These are phyloP conservation scores for Boloria selene DNA, from an alignment of 2,888 invertebrate species.

Conservation along the genomic window DNA sequence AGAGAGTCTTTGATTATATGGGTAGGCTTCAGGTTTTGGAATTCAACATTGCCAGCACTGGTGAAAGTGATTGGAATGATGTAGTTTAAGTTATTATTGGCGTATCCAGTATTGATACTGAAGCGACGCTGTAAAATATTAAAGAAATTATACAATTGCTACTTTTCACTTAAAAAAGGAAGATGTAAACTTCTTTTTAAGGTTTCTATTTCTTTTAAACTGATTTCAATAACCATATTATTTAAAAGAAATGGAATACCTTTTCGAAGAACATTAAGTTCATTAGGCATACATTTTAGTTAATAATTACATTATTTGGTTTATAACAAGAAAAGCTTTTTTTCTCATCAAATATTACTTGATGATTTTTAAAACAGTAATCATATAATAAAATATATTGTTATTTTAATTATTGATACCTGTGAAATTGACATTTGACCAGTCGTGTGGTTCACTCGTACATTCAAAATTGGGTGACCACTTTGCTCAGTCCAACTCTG, in stretches of 20 bases:
- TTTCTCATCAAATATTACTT: no score
- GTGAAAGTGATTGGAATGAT: constrained; percentile 71
- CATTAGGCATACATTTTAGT: no score
- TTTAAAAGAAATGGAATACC: no score
- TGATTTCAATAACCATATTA: no score
- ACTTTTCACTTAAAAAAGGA: no score
- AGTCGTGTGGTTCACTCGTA: constrained; percentile 71
- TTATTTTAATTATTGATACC: constrained; percentile 49
- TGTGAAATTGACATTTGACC: constrained; percentile 70
- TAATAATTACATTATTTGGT: no score
- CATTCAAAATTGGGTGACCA: constrained; percentile 83
- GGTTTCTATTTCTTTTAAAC: no score
- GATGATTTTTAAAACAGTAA: no score
- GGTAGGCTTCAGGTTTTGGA: constrained; percentile 67
- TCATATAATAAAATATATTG: not conserved
- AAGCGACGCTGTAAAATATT: constrained; percentile 70
- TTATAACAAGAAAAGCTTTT: no score
- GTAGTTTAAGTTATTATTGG: constrained; percentile 56
- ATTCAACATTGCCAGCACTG: constrained; percentile 66
- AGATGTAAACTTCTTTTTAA: no score
- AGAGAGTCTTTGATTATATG: constrained; percentile 58
- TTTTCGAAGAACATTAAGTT: no score
- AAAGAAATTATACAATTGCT: not conserved
- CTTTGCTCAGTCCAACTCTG: constrained; percentile 80
- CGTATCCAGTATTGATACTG: constrained; percentile 68